phyloP scores from a whole-genome alignment of 2,888 invertebrate genomes.

The Mythimna pallens region DNA sequence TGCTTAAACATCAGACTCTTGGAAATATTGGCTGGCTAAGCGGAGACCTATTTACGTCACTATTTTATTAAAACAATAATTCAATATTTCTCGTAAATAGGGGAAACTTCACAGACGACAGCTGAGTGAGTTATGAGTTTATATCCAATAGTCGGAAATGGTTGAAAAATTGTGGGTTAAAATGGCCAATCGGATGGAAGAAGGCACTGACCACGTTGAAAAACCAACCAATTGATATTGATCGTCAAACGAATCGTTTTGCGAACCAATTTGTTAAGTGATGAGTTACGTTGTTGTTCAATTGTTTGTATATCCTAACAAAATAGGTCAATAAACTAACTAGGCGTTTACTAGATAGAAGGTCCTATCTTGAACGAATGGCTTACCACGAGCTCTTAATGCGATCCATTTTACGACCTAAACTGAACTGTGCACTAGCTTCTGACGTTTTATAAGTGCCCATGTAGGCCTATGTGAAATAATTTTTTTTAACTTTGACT shows the following conservation, averaged over 20 bases:
- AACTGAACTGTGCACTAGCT: no score
- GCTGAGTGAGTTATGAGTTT: slow-evolving; percentile 50
- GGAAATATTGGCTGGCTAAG: background rate
- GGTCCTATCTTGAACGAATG: no score
- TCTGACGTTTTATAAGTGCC: no score
- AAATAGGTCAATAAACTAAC: no score
- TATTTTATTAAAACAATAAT: slow-evolving; percentile 56
- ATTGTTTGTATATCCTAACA: no score
- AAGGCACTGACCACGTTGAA: background rate
- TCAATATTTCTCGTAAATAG: slow-evolving; percentile 36
- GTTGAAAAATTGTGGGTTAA: slow-evolving; percentile 10
- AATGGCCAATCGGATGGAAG: background rate
- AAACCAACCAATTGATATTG: background rate
- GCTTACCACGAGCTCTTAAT: no score
- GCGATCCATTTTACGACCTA: no score
- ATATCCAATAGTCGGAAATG: slow-evolving; percentile 15
- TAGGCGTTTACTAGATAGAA: no score
- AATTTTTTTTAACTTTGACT: no score
- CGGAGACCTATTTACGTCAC: slow-evolving; percentile 3
- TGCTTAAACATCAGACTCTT: background rate
- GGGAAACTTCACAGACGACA: slow-evolving; percentile 42
- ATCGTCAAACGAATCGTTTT: background rate
- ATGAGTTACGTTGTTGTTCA: no score
- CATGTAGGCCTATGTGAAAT: no score
- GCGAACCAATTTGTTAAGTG: background rate